A percentile compares a stretch with the other conserved stretches of the same genome.
Evolutionary conservation across 2,113 vertebrate species (phyloP).

Genomic region (Furnarius figulus): DNA sequence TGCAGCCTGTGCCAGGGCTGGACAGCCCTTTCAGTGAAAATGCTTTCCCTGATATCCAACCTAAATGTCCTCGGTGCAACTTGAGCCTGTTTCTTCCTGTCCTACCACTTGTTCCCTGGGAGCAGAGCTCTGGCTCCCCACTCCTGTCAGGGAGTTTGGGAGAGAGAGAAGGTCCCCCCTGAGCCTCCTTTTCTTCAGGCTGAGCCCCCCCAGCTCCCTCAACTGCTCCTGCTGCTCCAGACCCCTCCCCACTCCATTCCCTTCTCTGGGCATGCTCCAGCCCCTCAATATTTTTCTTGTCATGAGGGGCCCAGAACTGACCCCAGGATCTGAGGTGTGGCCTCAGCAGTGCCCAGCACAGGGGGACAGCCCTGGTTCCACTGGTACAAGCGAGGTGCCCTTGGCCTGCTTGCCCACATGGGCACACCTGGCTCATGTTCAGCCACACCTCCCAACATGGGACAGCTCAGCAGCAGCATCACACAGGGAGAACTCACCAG

Average conservation of each 20-base stretch:
- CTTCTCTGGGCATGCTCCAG: not conserved
- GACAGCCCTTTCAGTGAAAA: not conserved
- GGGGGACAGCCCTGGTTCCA: not conserved
- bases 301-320: not conserved
- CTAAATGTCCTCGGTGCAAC: not conserved
- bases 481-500: conserved; percentile 76
- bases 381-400: not conserved
- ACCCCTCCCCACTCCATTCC: not conserved
- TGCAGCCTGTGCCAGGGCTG: not conserved
- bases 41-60: not conserved
- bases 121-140: not conserved
- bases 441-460: accelerated
- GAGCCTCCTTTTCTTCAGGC: not conserved
- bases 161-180: not conserved
- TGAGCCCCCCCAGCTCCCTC: not conserved
- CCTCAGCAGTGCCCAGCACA: not conserved
- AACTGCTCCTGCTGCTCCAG: not conserved
- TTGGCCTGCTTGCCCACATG: not conserved
- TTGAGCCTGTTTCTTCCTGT: not conserved
- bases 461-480: not conserved
- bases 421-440: not conserved
- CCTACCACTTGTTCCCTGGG: not conserved
- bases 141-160: not conserved
- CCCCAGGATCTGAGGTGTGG: not conserved
- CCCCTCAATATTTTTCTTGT: not conserved